Evolutionary conservation across 2,888 invertebrate genomes (phyloP), one percentile per base, ranked within the genome.

Genomic region (Diplolepis rosae): DNA sequence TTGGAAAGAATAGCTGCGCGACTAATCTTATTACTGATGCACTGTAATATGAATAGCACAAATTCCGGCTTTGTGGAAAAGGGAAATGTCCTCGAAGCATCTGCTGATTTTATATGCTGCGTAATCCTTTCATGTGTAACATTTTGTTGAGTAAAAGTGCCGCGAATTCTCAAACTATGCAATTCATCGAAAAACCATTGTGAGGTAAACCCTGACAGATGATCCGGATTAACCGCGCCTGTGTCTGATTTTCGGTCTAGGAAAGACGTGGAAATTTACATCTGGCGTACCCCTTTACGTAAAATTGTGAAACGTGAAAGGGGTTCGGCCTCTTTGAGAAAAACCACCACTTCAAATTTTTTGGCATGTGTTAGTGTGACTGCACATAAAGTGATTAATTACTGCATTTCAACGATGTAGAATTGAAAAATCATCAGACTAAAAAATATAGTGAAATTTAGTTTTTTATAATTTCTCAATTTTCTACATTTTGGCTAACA

Each of bases 251-350:
- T 71, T 30, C 45, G 69, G 51, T 52, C 61, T 65, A 78, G 74
- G 78, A 79, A 72, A 71, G 72, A 70, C 56, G 71, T 54, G 45
- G 30, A 74, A 54, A 77, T 79, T 78, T 79, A 77, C 82, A 81
- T 81, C 82, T 81, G 80, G 72, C 70, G 45, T 28, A 66, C 72
- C 71, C 73, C 78, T 82, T 81, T 77, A 69, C 79, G 80, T 68
- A 79, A 79, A 75, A 27, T 65, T 48, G 52, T 72, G 61, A 69
- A 75, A 73, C 74, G n/a, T n/a, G 39, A 61, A n/a, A 61, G 61
- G 61, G 61, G 39, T 61, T 56, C 27, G 13, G 7, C 32, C n/a
- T 27, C 42, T 39, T 18, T 22, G 52, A 52, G 32, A n/a, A 13
- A 15, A 35, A 15, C 18, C 27, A 13, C 24, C 45, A 30, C 48